Evolutionary conservation across 1,140 invertebrate genomes (phyloP).

Genomic region (Drosophila hydei): DNA sequence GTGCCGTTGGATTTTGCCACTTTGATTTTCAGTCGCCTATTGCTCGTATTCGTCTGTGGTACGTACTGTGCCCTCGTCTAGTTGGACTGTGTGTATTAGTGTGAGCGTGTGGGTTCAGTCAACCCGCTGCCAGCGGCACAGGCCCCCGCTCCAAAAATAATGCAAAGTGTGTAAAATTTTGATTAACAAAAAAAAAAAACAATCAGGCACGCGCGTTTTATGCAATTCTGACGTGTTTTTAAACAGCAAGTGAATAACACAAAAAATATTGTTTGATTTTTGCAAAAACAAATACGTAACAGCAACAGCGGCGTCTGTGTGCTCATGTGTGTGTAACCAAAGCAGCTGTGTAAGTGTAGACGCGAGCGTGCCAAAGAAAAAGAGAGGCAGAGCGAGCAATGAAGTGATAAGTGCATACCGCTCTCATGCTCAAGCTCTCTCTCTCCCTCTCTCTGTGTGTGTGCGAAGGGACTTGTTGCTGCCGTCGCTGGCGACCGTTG

Average conservation of each 20-base stretch:
- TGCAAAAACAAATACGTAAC: conserved; percentile 81
- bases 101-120: conserved; percentile 66
- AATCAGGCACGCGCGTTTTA: conserved; percentile 36
- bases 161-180: conserved; percentile 43
- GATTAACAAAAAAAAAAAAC: conserved; percentile 7
- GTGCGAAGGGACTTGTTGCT: conserved; percentile 35
- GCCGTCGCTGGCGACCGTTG: conserved; percentile 28
- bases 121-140: conserved; percentile 42
- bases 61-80: conserved; percentile 32
- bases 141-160: conserved; percentile 25
- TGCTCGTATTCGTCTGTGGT: conserved; percentile 54
- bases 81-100: conserved; percentile 28
- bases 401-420: conserved; percentile 63
- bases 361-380: conserved; percentile 34
- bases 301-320: conserved; percentile 40
- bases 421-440: conserved; percentile 21
- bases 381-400: conserved; percentile 17
- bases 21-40: conserved; percentile 70
- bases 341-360: conserved; percentile 30
- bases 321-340: conserved; percentile 37
- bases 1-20: conserved; percentile 59
- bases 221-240: conserved; percentile 39
- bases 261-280: conserved; percentile 55
- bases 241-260: conserved; percentile 11
- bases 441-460: conserved; percentile 16